Conservation (phyloP, 2,888 invertebrate genomes). For the Pollenia labialis region DNA sequence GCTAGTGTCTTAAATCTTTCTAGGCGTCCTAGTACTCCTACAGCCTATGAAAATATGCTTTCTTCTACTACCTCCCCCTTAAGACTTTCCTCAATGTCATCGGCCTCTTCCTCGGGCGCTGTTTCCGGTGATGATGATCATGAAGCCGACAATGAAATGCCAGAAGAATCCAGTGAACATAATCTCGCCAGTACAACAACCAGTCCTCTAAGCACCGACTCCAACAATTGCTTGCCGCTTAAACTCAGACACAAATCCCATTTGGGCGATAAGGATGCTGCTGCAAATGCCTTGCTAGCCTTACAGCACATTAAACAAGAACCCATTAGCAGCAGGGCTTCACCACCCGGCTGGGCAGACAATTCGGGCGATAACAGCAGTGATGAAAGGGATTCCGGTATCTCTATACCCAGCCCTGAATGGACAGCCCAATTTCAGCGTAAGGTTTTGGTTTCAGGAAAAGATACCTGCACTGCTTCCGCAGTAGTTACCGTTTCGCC, state of each 20-base stretch:
- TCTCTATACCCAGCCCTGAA: constrained; percentile 87
- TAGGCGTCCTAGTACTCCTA: constrained; percentile 88
- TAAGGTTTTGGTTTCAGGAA: constrained; percentile 76
- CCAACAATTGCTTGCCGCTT: constrained; percentile 93
- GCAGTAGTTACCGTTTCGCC: constrained; percentile 68
- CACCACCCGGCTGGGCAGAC: constrained; percentile 93
- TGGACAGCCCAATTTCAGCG: constrained; percentile 82
- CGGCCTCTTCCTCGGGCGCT: constrained; percentile 88
- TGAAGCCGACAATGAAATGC: constrained; percentile 65
- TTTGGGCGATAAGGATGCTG: constrained; percentile 94
- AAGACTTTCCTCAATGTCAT: constrained; percentile 83
- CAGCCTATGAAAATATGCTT: constrained; percentile 88
- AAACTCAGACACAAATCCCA: constrained; percentile 96
- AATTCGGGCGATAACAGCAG: constrained; percentile 91
- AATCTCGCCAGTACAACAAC: constrained; percentile 75
- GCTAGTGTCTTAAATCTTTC: constrained; percentile 89
- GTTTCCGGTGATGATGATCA: constrained; percentile 85
- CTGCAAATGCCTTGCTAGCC: constrained; percentile 91
- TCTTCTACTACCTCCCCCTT: constrained; percentile 88
- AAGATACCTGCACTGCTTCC: constrained; percentile 58
- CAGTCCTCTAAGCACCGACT: constrained; percentile 83
- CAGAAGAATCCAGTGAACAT: constrained; percentile 69
- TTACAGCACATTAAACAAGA: constrained; percentile 95
- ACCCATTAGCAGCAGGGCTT: constrained; percentile 87
- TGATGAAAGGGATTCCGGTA: constrained; percentile 95